A percentile compares a stretch with the other conserved stretches of the same genome.
These are phyloP conservation scores for Yponomeuta sedellus DNA, from an alignment of 2,888 invertebrate species.

Conservation along the genomic window DNA sequence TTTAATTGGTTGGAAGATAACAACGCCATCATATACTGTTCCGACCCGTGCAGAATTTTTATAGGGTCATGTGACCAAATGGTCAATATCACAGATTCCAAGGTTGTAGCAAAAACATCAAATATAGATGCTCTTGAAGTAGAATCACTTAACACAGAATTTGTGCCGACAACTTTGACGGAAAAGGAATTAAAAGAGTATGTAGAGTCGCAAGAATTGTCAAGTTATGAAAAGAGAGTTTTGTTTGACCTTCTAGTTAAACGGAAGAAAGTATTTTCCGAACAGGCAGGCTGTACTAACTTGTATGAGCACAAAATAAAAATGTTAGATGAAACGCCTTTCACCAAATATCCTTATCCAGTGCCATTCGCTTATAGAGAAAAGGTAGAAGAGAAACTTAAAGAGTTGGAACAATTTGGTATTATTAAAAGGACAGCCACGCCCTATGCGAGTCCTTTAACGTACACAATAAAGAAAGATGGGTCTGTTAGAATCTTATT, in stretches of 20 bases:
- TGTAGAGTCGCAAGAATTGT: neutral
- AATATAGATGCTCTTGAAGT: neutral
- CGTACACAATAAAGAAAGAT: slow-evolving; percentile 32
- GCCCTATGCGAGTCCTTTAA: slow-evolving; percentile 33
- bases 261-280: slow-evolving; percentile 22
- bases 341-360: slow-evolving; percentile 29
- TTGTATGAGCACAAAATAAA: slow-evolving; percentile 28
- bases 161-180: neutral
- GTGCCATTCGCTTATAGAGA: slow-evolving; percentile 29
- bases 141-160: neutral
- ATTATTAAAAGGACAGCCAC: slow-evolving; percentile 32
- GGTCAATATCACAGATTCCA: neutral
- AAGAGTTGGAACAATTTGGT: slow-evolving; percentile 30
- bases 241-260: neutral
- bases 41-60: neutral
- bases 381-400: slow-evolving; percentile 28
- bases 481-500: slow-evolving; percentile 32
- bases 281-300: slow-evolving; percentile 23
- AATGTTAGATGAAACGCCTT: slow-evolving; percentile 24
- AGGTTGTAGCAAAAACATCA: neutral
- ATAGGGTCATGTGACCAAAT: neutral
- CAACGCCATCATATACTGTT: neutral
- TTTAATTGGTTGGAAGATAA: slow-evolving; percentile 8
- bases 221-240: neutral
- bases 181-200: neutral